Base-by-base conservation (phyloP, 2,888 invertebrate genomes). In the Acrobasis repandana region DNA sequence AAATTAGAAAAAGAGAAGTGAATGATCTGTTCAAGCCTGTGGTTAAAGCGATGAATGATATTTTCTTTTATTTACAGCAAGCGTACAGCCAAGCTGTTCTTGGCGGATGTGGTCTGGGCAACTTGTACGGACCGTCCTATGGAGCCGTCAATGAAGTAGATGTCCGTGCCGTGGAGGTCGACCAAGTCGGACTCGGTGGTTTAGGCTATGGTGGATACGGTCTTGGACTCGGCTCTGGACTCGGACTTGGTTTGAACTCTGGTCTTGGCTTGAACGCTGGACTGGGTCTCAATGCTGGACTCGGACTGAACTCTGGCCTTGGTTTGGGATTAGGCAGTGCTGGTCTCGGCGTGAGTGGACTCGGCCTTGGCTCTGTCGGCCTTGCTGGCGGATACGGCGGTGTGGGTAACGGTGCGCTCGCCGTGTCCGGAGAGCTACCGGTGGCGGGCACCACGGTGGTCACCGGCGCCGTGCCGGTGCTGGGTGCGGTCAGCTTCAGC, bases 381-480 rank as follows among this genome's bases (percentile, higher is more conserved):
- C 48, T 58, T 18, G 58, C 36, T 36, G 46, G 49, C 16, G 38
- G 63, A 54, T 75, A 73, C 67, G 74, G 74, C 28, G 74, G 74
- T 33, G 60, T 61, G 15, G 78, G 79, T 57, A 61, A 70, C 38
- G 78, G 77, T 43, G 66, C 72, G 52, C 63, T 76, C 10, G 65
- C 64, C 33, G 68, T 73, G 36, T 65, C 70, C 43, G 72, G 79
- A 10, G 74, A 74, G 60, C 63, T 81, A 64, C 73, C 71, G 61
- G 69, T 73, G 34, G 57, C 64, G 56, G 70, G 79, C 63, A 69
- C 66, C 51, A 74, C 77, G 34, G 66, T 70, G 61, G 72, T 79
- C 48, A 68, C 70, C 9, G 79, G 81, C 56, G 73, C 74, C 58
- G 73, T 80, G 34, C 80, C 82, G 48, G 75, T 78, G 60, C 70